phyloP scores from a whole-genome alignment of 2,797 vertebrate species.

The Sebastes hopkinsi region DNA sequence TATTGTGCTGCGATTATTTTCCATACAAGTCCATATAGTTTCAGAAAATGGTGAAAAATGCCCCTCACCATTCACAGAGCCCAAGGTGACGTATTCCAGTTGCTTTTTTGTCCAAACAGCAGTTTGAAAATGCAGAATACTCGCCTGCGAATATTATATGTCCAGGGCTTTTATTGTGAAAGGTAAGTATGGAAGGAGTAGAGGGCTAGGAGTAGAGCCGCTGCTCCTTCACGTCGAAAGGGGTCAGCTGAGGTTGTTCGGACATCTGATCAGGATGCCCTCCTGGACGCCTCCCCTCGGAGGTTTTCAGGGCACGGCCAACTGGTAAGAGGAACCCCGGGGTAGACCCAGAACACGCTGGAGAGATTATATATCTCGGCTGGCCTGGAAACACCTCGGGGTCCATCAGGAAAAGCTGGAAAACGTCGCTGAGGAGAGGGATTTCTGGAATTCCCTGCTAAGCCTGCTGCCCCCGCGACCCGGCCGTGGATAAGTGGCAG shows the following conservation, averaged over 20 bases:
- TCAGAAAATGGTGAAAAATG: neutral
- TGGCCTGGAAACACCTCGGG: too few species aligned
- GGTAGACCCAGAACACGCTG: too few species aligned
- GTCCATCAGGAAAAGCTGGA: too few species aligned
- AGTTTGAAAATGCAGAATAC: neutral
- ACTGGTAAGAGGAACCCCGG: neutral
- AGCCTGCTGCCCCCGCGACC: too few species aligned
- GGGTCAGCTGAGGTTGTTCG: neutral
- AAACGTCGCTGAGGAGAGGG: too few species aligned
- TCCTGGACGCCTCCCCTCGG: neutral
- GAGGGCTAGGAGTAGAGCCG: neutral
- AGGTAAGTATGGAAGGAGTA: neutral
- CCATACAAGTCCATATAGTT: neutral
- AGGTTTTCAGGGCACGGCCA: neutral
- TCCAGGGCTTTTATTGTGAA: neutral
- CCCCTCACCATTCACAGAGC: neutral
- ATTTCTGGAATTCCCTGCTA: too few species aligned
- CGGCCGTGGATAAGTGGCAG: too few species aligned
- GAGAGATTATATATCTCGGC: too few species aligned
- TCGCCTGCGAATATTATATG: neutral
- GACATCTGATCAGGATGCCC: neutral
- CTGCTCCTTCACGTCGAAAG: neutral
- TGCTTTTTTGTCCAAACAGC: neutral
- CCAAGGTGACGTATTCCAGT: neutral
- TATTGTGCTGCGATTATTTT: neutral